Conservation (phyloP, 2,888 invertebrate species). For the Synanthedon andrenaeformis region DNA sequence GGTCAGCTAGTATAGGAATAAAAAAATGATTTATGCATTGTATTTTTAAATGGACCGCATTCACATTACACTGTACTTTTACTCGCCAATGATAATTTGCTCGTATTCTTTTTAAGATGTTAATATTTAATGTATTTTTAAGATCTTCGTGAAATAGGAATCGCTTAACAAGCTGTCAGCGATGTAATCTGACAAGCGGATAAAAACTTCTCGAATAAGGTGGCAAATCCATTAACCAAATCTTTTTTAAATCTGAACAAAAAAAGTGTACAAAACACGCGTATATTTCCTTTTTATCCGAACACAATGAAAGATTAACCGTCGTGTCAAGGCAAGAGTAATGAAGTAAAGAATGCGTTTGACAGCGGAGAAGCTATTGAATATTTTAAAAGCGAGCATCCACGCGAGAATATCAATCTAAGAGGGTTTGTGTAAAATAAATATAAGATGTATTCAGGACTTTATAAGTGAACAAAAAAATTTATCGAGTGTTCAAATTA, state of each 20-base stretch:
- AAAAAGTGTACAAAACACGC: slow-evolving; percentile 23
- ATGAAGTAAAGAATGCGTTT: slow-evolving; percentile 54
- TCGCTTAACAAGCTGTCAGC: neutral
- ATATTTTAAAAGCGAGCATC: slow-evolving; percentile 36
- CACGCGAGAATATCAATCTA: neutral
- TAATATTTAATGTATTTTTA: no score
- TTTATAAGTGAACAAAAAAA: no score
- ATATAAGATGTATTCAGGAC: no score
- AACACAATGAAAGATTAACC: slow-evolving; percentile 57
- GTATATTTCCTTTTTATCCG: slow-evolving; percentile 27
- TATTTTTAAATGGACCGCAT: no score
- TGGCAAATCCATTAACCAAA: neutral
- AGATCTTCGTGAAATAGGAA: no score
- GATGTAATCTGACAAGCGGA: neutral
- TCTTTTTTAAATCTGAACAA: neutral
- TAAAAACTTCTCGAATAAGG: neutral
- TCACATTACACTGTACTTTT: no score
- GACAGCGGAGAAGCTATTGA: slow-evolving; percentile 44
- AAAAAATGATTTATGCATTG: no score
- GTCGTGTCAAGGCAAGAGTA: slow-evolving; percentile 45
- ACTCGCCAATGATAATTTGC: no score
- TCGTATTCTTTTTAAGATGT: no score
- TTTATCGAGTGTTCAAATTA: no score
- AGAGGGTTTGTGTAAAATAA: neutral
- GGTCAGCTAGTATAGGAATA: no score